Evolutionary conservation across 2,888 invertebrate genomes (phyloP).

Genomic region (Chloromyia formosa): DNA sequence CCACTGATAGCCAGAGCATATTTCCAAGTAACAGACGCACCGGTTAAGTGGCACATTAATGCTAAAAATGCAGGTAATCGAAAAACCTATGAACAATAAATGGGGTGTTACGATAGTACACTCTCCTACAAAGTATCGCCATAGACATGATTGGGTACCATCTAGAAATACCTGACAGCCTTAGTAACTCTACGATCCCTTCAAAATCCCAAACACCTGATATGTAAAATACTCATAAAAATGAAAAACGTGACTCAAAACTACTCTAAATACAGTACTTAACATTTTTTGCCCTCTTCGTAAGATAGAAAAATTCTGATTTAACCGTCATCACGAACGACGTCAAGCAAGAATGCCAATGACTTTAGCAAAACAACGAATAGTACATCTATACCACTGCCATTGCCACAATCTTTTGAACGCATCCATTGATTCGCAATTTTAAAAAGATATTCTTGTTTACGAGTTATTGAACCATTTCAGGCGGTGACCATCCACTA

Average conservation of each 20-base stretch:
- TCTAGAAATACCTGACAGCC: too few species aligned
- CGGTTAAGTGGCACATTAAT: too few species aligned
- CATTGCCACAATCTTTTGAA: not conserved
- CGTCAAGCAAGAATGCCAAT: not conserved
- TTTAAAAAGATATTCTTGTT: slow-evolving; percentile 6
- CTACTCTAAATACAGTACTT: slow-evolving; percentile 1
- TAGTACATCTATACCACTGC: too few species aligned
- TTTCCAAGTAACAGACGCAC: too few species aligned
- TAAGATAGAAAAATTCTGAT: not conserved
- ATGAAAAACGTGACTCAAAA: slow-evolving; percentile 3
- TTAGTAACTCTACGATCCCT: too few species aligned
- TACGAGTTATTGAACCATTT: slow-evolving; percentile 10
- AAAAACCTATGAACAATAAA: too few species aligned
- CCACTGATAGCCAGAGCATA: too few species aligned
- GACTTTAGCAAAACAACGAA: too few species aligned
- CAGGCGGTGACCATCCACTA: not conserved
- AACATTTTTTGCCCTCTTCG: not conserved
- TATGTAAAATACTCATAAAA: not conserved
- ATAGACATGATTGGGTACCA: too few species aligned
- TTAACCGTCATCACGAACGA: not conserved
- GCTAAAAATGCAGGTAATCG: too few species aligned
- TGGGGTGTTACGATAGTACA: too few species aligned
- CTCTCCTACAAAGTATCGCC: too few species aligned
- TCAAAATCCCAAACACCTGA: not conserved
- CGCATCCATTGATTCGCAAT: slow-evolving; percentile 1